Base-by-base conservation (phyloP, 64 coral and sea anemone genomes). In the Trachythela sp. region DNA sequence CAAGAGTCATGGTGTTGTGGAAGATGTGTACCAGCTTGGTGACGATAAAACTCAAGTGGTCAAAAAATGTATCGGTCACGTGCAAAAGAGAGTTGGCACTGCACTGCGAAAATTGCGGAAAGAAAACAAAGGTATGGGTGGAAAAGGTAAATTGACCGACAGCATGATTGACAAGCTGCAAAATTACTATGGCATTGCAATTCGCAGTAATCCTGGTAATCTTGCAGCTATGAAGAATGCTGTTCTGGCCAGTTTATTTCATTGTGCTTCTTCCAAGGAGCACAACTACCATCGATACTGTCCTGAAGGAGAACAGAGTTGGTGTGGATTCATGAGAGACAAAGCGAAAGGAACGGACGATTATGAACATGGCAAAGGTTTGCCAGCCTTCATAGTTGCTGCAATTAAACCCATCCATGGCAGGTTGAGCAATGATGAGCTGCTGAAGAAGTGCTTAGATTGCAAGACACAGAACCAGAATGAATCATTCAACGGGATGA, bases 161-260 rank as follows among this genome's bases (percentile, higher is more conserved):
- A 45, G 4, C 4, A 11, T 45, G 4, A 45, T 45, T 11, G 42
- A 45, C 11, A 45, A 45, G 42, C 11, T 45, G 42, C 42, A 45
- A 45, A 45, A 45, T 11, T 45, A 45, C 11, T 45, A 45, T 45
- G 42, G 42, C 42, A 45, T 45, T 45, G 42, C 88, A 29, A 87
- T 90, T 38, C 68, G 88, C 70, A 91, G 84, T 84, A 93, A 93
- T 60, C 20, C 70, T 86, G 88, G 92, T 48, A 48, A 91, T 77
- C 75, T 94, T 4, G 29, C 58, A 48, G 48, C 56, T 13, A 94
- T 88, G 71, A 94, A 91, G 70, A 94, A 94, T 41, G 85, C 92
- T 45, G 83, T 91, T 48, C 43, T 87, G 86, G 92, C 85, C 36
- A 94, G 85, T 77, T 83, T 94, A 33, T 91, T 85, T 54, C 59